Conservation (phyloP, 2,113 vertebrate genomes). For the Falco punctatus region DNA sequence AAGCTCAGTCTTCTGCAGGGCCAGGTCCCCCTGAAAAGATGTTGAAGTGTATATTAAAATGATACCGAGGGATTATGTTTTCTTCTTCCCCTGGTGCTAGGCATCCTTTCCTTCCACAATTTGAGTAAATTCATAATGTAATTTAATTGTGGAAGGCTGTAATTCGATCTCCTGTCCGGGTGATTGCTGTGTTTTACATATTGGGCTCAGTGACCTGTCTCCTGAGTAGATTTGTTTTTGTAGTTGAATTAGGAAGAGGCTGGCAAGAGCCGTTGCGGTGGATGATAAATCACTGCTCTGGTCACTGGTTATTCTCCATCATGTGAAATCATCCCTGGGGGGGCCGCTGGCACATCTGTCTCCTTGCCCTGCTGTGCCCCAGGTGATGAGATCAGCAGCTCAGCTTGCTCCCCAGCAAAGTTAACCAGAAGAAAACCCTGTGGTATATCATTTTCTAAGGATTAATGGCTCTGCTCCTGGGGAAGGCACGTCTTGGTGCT, state of each 20-base stretch:
- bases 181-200: conserved; percentile 51
- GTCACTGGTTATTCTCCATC: background rate
- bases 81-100: background rate
- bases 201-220: background rate
- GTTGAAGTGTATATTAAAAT: background rate
- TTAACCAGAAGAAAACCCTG: background rate
- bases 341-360: background rate
- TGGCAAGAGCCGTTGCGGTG: background rate
- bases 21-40: background rate
- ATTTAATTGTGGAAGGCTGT: conserved; percentile 44
- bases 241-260: conserved; percentile 49
- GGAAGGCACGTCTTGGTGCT: background rate
- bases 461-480: background rate
- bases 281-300: background rate
- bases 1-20: background rate
- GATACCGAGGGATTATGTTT: background rate
- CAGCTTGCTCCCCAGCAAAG: background rate
- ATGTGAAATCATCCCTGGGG: background rate
- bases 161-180: conserved; percentile 46
- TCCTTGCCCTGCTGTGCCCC: background rate
- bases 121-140: conserved; percentile 26
- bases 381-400: background rate
- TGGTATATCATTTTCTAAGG: background rate
- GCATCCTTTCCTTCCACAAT: background rate
- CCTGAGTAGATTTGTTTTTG: conserved; percentile 30